Base-by-base conservation (phyloP, 2,888 invertebrate genomes). In the Adineta ricciae region DNA sequence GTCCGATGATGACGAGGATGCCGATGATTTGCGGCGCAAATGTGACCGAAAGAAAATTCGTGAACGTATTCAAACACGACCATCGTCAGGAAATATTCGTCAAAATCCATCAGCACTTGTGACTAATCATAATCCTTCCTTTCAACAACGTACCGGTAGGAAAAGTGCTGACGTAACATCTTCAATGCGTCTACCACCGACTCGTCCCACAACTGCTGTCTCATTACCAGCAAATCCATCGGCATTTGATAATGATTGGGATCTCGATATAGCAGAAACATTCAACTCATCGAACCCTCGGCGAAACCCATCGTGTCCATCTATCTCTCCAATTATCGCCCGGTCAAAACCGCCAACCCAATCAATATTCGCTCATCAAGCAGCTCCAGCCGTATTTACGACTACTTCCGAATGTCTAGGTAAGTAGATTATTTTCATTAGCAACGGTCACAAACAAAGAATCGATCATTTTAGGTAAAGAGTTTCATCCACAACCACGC, bases 221-320 rank as follows among this genome's bases (percentile, higher is more conserved):
- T 78, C 78, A 41, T 14, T 78, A n/a, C 78, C 78, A 38, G 38
- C 78, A 11, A 78, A 78, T 24, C 78, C 78, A 38, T 64, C 32
- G 0, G 64, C 64, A 32, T 64, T 2, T 32, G 41, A 78, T 38
- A 41, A 78, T n/a, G 78, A 78, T 24, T 78, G 78, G 78, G 78
- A 78, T 78, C 78, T 41, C n/a, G 38, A 78, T 41, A 24, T 24
- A 2, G 38, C 78, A 2, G 9, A 11, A 16, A 41, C 24, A 78
- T 41, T 78, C 3, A 24, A 24, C 38, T 8, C 41, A 78, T 78
- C 78, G 0, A 4, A 2, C 32, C 64, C 27, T 32, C 78, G 41
- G n/a, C 78, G 78, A 24, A 78, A 78, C 41, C 78, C 78, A 14
- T 78, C 78, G 0, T 78, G 78, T 78, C 78, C 78, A 41, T 38